Evolutionary conservation across 2,113 vertebrate species (phyloP).

Genomic region (Clarias magur): DNA sequence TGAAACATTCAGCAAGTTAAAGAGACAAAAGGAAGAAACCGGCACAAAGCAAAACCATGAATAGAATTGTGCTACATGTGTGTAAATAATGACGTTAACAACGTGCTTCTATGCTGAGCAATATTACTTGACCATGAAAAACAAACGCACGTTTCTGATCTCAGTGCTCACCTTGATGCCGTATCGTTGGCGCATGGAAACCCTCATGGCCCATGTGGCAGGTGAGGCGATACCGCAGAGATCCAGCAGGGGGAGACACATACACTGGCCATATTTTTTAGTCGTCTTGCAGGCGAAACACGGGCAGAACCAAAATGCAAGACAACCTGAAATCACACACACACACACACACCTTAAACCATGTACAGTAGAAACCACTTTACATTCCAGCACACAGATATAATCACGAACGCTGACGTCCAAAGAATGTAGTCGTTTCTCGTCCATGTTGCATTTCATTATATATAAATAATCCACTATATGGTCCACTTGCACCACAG

Average conservation of each 20-base stretch:
- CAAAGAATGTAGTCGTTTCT: not conserved
- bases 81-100: not conserved
- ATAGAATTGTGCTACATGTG: not conserved
- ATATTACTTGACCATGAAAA: not conserved
- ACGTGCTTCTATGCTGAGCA: not conserved
- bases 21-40: not conserved
- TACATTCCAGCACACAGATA: not conserved
- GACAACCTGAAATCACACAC: constrained; percentile 63
- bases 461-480: no score
- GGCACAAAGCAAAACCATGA: not conserved
- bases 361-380: not conserved
- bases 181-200: constrained; percentile 70
- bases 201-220: constrained; percentile 65
- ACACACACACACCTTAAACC: not conserved
- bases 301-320: constrained; percentile 68
- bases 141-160: no score
- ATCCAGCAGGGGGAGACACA: constrained; percentile 73
- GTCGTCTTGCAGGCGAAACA: constrained; percentile 70
- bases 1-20: not conserved
- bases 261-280: constrained; percentile 64
- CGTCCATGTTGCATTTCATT: not conserved
- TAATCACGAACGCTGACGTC: not conserved
- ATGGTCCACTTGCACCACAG: not conserved
- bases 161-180: constrained; percentile 63
- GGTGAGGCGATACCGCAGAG: constrained; percentile 46